Evolutionary conservation across 2,797 vertebrate genomes (phyloP), one percentile per base, ranked within the genome.

Genomic region (Coracias cyanogaster): DNA sequence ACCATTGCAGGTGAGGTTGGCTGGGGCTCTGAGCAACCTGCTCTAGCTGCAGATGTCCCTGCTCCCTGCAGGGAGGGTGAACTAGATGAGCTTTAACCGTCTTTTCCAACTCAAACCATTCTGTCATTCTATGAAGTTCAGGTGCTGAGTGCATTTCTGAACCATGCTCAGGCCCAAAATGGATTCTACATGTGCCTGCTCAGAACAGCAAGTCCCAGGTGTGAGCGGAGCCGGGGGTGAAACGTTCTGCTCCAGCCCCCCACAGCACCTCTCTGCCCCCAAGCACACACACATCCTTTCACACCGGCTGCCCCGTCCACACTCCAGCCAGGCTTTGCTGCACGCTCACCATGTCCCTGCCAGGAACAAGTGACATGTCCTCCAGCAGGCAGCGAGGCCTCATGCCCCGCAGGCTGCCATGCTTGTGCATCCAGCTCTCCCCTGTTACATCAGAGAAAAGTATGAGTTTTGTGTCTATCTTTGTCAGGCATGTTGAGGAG

Each of bases 261-360:
- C 39, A 24, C 3, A 10, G 35, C 16, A 16, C 35, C 29, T 48
- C 41, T 55, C 55, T 49, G 19, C 28, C 9, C 43, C 26, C 16
- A 33, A 5, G 35, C 24, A 54, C 19, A 16, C 31, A 26, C 1
- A 1, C 7, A 6, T 14, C 57, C 57, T 21, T 15, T 35, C 35
- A 37, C 16, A 10, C 31, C 0, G 0, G 15, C 5, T 1, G 14
- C 58, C 61, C 2, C 1, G 13, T 29, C 33, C 67, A 24, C 4
- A 0, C 3, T 58, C 17, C 58, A 41, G 33, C 12, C 37, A 49
- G 35, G 25, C 55, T n/a, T 45, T 61, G 5, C 19, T 62, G 31
- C n/a, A 31, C 9, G 3, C 41, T 46, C n/a, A 19, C 15, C 37
- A 3, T 1, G 1, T 3, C 69, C 4, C 20, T 82, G 70, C 60